Conservation (phyloP, 2,888 invertebrate species). For the Abrostola tripartita region DNA sequence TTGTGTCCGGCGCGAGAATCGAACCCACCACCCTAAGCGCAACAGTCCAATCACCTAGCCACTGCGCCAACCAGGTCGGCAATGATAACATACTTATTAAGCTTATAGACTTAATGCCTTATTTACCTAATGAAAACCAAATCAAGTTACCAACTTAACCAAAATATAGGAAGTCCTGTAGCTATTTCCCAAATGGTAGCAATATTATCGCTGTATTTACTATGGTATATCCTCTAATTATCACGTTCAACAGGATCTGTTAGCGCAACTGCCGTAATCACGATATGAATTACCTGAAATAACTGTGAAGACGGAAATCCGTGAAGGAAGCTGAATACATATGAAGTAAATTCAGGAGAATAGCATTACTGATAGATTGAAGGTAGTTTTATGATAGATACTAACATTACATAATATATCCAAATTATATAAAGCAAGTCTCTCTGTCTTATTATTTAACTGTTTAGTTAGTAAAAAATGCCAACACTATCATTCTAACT, state of each 20-base stretch:
- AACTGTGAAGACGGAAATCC: background rate
- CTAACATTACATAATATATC: slow-evolving; percentile 1
- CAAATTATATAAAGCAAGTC: no score
- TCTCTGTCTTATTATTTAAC: no score
- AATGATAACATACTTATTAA: no score
- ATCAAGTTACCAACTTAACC: background rate
- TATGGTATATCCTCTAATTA: background rate
- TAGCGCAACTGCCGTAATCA: background rate
- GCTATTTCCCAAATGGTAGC: background rate
- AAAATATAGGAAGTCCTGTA: background rate
- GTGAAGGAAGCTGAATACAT: background rate
- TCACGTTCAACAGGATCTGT: background rate
- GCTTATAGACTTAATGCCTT: no score
- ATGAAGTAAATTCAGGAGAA: background rate
- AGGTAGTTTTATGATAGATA: background rate
- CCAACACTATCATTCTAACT: no score
- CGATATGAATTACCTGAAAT: background rate
- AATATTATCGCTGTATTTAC: background rate
- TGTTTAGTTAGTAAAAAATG: no score
- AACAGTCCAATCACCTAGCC: no score
- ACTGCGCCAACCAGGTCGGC: no score
- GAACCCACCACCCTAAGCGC: no score
- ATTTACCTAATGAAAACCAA: no score
- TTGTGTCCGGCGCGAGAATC: no score
- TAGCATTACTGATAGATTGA: background rate